These are phyloP conservation scores for Acrocephalus kingi DNA, from an alignment of 2,113 vertebrate species.

Conservation along the genomic window DNA sequence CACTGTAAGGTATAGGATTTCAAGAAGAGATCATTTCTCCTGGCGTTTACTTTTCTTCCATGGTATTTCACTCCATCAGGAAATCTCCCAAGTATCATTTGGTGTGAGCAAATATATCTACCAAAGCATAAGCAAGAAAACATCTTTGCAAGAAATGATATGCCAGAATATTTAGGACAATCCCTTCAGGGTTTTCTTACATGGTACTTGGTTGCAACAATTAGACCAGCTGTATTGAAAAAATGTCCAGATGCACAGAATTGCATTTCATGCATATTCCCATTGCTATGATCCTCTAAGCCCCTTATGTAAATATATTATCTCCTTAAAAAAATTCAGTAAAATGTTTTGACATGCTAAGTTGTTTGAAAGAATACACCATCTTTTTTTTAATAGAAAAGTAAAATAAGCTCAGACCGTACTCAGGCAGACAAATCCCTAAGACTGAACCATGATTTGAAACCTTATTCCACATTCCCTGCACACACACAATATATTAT, in stretches of 20 bases:
- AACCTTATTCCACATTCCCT: neutral
- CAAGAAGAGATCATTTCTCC: slow-evolving; percentile 12
- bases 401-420: neutral
- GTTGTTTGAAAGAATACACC: neutral
- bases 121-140: neutral
- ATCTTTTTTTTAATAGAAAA: neutral
- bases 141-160: neutral
- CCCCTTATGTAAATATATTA: neutral
- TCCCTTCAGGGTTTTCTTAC: neutral
- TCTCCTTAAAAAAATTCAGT: slow-evolving; percentile 3
- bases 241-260: neutral
- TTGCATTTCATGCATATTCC: neutral
- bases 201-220: neutral
- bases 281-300: neutral
- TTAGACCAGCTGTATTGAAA: neutral
- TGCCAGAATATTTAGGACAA: neutral
- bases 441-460: neutral
- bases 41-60: neutral
- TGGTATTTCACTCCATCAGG: neutral
- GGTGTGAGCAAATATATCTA: neutral
- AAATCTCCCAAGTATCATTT: neutral
- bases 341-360: neutral
- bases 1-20: neutral
- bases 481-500: neutral
- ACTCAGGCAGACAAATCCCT: neutral